Conservation (phyloP, 2,113 vertebrate genomes). For the Tragelaphus scriptus region DNA sequence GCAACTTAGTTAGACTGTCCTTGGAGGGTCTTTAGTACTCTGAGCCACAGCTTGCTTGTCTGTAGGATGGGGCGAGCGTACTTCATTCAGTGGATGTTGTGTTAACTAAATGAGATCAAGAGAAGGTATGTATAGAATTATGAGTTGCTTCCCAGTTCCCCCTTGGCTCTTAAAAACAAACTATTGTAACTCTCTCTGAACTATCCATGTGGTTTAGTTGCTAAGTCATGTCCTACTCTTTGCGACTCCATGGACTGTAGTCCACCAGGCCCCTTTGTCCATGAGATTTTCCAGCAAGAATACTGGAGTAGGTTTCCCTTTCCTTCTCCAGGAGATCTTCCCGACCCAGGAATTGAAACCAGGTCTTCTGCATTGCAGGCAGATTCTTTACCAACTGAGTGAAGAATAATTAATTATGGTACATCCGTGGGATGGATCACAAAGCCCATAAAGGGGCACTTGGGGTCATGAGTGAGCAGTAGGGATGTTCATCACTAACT, state of each 20-base stretch:
- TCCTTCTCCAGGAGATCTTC: not conserved
- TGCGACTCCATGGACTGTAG: not conserved
- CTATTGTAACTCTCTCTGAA: not conserved
- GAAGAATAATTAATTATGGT: not conserved
- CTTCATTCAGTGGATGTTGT: too few relatives aligned
- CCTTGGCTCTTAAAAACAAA: not conserved
- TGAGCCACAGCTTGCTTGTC: not conserved
- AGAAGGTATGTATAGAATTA: not conserved
- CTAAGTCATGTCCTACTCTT: not conserved
- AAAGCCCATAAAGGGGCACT: not conserved
- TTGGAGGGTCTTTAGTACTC: not conserved
- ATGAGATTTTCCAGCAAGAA: not conserved
- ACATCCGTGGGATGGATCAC: rapidly evolving
- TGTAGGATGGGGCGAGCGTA: not conserved
- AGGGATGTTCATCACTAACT: not conserved
- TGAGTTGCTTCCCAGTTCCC: not conserved
- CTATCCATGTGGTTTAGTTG: not conserved
- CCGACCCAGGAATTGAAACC: not conserved
- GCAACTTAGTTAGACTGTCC: not conserved
- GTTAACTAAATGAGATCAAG: not conserved
- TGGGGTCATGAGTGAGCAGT: too few relatives aligned
- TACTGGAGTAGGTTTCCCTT: not conserved
- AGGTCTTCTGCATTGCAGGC: not conserved
- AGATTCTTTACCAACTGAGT: not conserved
- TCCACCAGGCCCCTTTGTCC: not conserved